Evolutionary conservation across 2,888 invertebrate genomes (phyloP).

Genomic region (Lysandra bellargus): DNA sequence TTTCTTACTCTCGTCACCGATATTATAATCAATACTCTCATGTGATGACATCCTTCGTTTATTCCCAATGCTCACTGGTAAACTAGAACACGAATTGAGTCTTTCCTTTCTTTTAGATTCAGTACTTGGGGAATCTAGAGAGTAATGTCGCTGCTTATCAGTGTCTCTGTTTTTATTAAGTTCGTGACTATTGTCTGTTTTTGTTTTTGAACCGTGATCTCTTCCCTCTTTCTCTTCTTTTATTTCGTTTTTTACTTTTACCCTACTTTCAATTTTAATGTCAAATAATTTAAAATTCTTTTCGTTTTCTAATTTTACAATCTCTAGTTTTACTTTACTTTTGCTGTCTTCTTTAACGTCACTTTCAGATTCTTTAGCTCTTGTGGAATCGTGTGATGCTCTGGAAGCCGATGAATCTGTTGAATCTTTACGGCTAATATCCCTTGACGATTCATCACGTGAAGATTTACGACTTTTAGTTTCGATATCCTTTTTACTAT

Average conservation of each 20-base stretch:
- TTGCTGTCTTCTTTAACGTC: slow-evolving; percentile 67
- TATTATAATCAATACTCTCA: slow-evolving; percentile 79
- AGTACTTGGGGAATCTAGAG: slow-evolving; percentile 68
- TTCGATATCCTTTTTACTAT: slow-evolving; percentile 69
- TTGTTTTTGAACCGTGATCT: slow-evolving; percentile 49
- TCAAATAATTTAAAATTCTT: slow-evolving; percentile 51
- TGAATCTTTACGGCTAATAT: slow-evolving; percentile 73
- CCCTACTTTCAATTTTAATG: slow-evolving; percentile 48
- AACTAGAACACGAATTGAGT: slow-evolving; percentile 79
- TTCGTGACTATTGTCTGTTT: slow-evolving; percentile 52
- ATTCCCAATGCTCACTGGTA: slow-evolving; percentile 83
- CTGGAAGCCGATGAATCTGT: slow-evolving; percentile 74
- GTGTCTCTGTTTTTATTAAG: slow-evolving; percentile 58
- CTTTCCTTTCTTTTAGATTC: slow-evolving; percentile 82
- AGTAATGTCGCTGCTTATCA: slow-evolving; percentile 75
- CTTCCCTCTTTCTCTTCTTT: slow-evolving; percentile 69
- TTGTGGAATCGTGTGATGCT: slow-evolving; percentile 69
- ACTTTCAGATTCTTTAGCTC: slow-evolving; percentile 63
- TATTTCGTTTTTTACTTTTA: slow-evolving; percentile 64
- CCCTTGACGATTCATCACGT: slow-evolving; percentile 67
- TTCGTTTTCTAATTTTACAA: slow-evolving; percentile 75
- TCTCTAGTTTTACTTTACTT: slow-evolving; percentile 59
- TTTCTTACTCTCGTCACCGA: slow-evolving; percentile 83
- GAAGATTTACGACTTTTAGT: slow-evolving; percentile 67
- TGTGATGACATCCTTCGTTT: slow-evolving; percentile 90